Conservation (phyloP, 2,888 invertebrate genomes). For the Amblyjoppa fuscipennis region DNA sequence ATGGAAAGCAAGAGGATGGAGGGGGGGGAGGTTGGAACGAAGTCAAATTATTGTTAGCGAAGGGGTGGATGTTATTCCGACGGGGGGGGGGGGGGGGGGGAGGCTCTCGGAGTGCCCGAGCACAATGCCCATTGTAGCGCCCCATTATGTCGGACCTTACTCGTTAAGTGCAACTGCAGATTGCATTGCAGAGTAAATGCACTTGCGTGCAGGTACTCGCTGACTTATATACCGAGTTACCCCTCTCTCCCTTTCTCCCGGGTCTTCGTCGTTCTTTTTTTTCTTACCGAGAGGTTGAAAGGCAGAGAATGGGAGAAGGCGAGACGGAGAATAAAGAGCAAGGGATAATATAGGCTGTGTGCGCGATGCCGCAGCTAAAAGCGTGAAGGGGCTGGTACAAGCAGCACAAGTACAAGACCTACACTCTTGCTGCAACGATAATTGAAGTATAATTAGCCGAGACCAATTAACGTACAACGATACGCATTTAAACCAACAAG, state of each 20-base stretch:
- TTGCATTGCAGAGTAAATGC: constrained; percentile 69
- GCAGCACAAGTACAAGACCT: constrained; percentile 18
- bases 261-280: not conserved
- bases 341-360: constrained; percentile 1
- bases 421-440: constrained; percentile 46
- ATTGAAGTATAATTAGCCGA: constrained; percentile 67
- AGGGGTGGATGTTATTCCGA: constrained; percentile 50
- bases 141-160: constrained; percentile 67
- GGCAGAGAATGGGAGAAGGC: constrained; percentile 18
- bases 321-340: constrained; percentile 26
- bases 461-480: constrained; percentile 74
- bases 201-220: constrained; percentile 62
- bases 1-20: constrained; percentile 2
- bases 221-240: constrained; percentile 32
- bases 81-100: constrained; percentile 11
- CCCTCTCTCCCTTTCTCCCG: constrained; percentile 5
- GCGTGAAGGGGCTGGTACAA: constrained; percentile 7
- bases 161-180: constrained; percentile 70
- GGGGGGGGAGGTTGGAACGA: not conserved
- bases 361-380: constrained; percentile 17
- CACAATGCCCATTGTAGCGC: constrained; percentile 68
- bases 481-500: constrained; percentile 42
- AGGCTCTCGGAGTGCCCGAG: constrained; percentile 39
- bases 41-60: constrained; percentile 51
- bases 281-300: constrained; percentile 26